Evolutionary conservation across 2,113 vertebrate species (phyloP), one percentile per base, ranked within the genome.

Genomic region (Lasiurus borealis): DNA sequence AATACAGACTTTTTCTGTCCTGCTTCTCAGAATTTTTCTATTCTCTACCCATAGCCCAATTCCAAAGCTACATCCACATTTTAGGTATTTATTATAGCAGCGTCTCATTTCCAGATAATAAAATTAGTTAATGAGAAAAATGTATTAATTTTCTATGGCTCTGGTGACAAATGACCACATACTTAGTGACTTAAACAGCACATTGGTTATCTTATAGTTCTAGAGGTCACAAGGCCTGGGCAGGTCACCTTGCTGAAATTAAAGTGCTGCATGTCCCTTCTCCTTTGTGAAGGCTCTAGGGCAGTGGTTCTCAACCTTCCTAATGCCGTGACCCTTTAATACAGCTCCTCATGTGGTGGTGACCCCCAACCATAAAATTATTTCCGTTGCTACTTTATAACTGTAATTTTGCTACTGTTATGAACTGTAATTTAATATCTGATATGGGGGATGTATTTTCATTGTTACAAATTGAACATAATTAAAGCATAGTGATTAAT

Each of bases 101-200:
- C 31, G 1, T 34, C 36, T 34, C 16, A 40, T 6, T 95, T 85
- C 36, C 18, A 75, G 81, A n/a, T 44, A 31, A 62, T 68, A 72
- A 46, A 91, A 85, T 48, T 54, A 92, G 29, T 85, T 90, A 68
- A 44, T 71, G 59, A 77, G 59, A 78, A 78, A 90, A 64, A 44
- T 64, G 6, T 76, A 15, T 75, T 76, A 14, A 12, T 86, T 85
- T 80, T 85, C 69, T 78, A 6, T 71, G 52, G 31, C 59, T 59
- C 36, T 16, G 4, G 6, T 76, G 50, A 81, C 19, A 82, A 52
- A 13, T 71, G n/a, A 85, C 80, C 19, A 88, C 68, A 64, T 16
- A 40, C 11, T 36, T 34, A 57, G 40, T 13, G 6, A 14, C 14
- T 25, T 52, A 29, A 85, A 75, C n/a, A 88, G 29, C 27, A 59